phyloP scores from a whole-genome alignment of 2,888 invertebrate genomes.

The Trissonchulus latispiculum region DNA sequence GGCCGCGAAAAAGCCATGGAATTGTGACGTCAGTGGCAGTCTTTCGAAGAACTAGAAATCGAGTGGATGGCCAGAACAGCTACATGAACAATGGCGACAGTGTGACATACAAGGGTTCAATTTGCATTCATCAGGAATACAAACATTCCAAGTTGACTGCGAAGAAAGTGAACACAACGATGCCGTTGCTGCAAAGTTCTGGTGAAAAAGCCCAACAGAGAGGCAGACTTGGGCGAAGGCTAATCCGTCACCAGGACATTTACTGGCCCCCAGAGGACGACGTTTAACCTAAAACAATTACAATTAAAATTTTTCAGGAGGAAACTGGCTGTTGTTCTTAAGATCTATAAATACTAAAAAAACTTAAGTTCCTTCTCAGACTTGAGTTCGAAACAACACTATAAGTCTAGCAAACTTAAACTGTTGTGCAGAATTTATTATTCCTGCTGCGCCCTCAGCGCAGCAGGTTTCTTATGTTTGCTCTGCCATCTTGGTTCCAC shows the following conservation, averaged over 20 bases:
- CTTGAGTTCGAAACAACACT: too few relatives aligned
- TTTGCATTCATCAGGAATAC: not conserved
- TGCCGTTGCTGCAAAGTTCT: not conserved
- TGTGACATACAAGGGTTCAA: not conserved
- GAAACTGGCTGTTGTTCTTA: too few relatives aligned
- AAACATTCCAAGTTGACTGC: not conserved
- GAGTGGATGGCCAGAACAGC: not conserved
- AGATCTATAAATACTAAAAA: too few relatives aligned
- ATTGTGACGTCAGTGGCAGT: not conserved
- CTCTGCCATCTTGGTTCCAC: too few relatives aligned
- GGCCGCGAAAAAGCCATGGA: not conserved
- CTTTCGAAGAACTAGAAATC: not conserved
- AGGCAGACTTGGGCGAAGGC: not conserved
- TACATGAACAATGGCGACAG: not conserved
- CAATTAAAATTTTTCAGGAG: not conserved
- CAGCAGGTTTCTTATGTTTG: too few relatives aligned
- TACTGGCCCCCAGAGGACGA: not conserved
- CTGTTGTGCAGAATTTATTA: too few relatives aligned
- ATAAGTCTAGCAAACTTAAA: too few relatives aligned
- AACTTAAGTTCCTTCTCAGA: too few relatives aligned
- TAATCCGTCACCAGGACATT: not conserved
- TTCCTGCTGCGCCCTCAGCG: too few relatives aligned
- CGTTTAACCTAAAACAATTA: not conserved
- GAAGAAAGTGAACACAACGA: not conserved
- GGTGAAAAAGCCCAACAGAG: not conserved